Base-by-base conservation (phyloP, 2,888 invertebrate genomes). In the Shargacucullia verbasci region DNA sequence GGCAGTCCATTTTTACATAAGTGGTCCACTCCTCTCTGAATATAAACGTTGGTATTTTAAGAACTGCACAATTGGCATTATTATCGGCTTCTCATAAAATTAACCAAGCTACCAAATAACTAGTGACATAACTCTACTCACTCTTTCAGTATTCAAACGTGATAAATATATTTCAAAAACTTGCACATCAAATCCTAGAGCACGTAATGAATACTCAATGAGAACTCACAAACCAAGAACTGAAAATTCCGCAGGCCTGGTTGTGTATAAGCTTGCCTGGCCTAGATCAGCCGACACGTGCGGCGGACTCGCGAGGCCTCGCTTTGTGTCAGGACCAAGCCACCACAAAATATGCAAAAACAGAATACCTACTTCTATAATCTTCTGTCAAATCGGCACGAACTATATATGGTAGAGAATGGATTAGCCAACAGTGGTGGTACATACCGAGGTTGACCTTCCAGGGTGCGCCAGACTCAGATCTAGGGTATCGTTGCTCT, bases 241-340 rank as follows among this genome's bases (percentile, higher is more conserved):
- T 67, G 40, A 12, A 47, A 63, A 55, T 50, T 59, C 49, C 59
- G 35, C 54, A 55, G 59, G 41, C 54, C 50, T 56, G 62, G 47
- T 45, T 64, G 53, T 63, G 59, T 68, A 64, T 69, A 69, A 68
- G 70, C 63, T 40, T 44, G 39, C 34, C 40, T 69, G 67, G 67
- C 70, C 67, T 68, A 69, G 59, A 69, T 68, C 40, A 50, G 29
- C 43, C 20, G 33, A 58, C 69, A 55, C 64, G 63, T 58, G 69
- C 53, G 27, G 39, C 25, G 57, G 53, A 67, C 70, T 58, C 63
- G 63, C 58, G 49, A 58, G 40, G 54, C 54, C 50, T 29, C 29
- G 37, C 48, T 67, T 69, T 69, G 66, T 67, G 69, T 50, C 53
- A 48, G 60, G 60, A 33, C 38, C 43, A 47, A 29, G 15, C n/a